Conservation (phyloP, 1,140 invertebrate species). For the Samia ricini region DNA sequence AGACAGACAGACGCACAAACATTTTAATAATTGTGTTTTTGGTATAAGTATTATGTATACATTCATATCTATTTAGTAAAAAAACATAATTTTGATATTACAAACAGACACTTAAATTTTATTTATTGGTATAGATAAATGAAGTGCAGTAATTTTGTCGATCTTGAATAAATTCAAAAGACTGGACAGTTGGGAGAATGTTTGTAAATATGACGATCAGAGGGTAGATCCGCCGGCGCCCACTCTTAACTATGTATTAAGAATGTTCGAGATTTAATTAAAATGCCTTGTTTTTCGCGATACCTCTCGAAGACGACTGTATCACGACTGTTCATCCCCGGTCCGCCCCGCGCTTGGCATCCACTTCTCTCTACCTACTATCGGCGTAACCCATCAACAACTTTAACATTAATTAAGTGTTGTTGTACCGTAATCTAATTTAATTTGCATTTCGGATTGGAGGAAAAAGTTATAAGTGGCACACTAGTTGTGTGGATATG, state of each 20-base stretch:
- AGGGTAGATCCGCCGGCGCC: no score
- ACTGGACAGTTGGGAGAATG: no score
- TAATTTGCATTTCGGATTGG: not conserved
- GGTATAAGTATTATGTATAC: no score
- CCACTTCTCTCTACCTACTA: not conserved
- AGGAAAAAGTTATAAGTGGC: not conserved
- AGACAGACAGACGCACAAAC: no score
- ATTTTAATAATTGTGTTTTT: no score
- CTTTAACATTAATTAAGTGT: not conserved
- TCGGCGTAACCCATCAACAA: not conserved
- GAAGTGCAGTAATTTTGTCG: no score
- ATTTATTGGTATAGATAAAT: no score
- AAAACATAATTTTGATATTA: no score
- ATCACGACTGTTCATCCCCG: not conserved
- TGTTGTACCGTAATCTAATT: not conserved
- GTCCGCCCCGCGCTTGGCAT: slow-evolving; percentile 7
- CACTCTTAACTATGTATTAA: not conserved
- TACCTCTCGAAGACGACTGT: not conserved
- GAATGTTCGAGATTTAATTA: slow-evolving; percentile 10
- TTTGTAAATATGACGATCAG: no score
- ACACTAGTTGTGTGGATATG: no score
- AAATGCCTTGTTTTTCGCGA: not conserved
- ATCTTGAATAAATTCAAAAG: not conserved
- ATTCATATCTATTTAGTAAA: no score
- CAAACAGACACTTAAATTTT: no score